A percentile compares a stretch with the other conserved stretches of the same genome.
Conservation (phyloP, 35 echinoderm and acorn worm species). For the Acanthaster planci region DNA sequence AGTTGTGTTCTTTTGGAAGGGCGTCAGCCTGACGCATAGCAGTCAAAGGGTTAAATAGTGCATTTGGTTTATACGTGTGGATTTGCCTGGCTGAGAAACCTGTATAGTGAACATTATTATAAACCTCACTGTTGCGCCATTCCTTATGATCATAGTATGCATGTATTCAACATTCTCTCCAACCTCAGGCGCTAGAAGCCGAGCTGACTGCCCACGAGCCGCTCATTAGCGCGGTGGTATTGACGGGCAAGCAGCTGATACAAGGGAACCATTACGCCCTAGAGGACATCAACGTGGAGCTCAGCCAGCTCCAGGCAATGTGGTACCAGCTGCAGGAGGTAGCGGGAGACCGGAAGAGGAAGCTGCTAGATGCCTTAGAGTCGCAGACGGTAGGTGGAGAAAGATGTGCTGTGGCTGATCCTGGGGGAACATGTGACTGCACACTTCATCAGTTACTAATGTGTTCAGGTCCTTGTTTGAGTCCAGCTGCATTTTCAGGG, state of each 20-base stretch:
- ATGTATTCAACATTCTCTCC: not conserved
- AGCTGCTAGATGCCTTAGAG: constrained; percentile 52
- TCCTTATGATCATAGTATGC: too few relatives aligned
- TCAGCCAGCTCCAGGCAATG: constrained; percentile 31
- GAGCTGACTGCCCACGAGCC: constrained; percentile 84
- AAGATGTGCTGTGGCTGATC: too few relatives aligned
- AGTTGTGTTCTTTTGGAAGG: too few relatives aligned
- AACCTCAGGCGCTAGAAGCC: constrained; percentile 56
- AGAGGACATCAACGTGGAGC: constrained; percentile 51
- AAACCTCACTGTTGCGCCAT: too few relatives aligned
- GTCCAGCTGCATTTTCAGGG: not conserved
- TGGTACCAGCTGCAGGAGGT: constrained; percentile 63
- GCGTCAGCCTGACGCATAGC: too few relatives aligned
- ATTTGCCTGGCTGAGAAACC: too few relatives aligned
- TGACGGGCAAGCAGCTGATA: constrained; percentile 45
- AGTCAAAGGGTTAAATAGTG: too few relatives aligned
- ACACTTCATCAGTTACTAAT: not conserved
- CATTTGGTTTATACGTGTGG: too few relatives aligned
- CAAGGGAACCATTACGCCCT: constrained; percentile 67
- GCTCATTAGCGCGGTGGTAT: constrained; percentile 48
- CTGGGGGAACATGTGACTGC: too few relatives aligned
- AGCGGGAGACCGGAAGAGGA: constrained; percentile 61
- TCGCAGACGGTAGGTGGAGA: constrained; percentile 49
- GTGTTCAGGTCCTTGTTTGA: not conserved
- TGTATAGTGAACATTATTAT: too few relatives aligned